These are phyloP conservation scores for Chymomyza costata DNA, from an alignment of 1,140 invertebrate species.

Conservation along the genomic window DNA sequence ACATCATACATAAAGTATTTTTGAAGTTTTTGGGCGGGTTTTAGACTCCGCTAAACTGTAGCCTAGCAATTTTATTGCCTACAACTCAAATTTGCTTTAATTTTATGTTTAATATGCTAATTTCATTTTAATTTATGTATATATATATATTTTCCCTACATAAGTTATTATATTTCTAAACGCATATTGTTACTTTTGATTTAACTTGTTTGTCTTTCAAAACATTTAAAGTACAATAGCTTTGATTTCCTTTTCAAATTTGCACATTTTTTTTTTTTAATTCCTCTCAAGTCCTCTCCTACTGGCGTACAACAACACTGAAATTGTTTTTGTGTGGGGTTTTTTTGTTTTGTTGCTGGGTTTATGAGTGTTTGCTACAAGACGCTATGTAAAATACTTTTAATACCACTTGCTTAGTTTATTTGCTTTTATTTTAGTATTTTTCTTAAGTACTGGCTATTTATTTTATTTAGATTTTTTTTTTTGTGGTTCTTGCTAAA, in stretches of 20 bases:
- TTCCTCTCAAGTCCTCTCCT: conserved; percentile 33
- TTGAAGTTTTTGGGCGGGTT: conserved; percentile 20
- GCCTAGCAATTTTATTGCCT: too few species aligned
- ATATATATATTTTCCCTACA: conserved; percentile 57
- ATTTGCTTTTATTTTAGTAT: conserved; percentile 27
- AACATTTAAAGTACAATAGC: conserved; percentile 37
- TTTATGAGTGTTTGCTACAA: conserved; percentile 28
- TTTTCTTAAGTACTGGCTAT: conserved; percentile 8
- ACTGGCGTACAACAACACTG: conserved; percentile 40
- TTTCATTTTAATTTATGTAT: conserved; percentile 37
- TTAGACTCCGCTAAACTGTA: too few species aligned
- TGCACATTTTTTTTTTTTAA: conserved; percentile 47
- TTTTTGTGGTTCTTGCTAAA: conserved; percentile 35
- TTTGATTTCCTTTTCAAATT: conserved; percentile 51
- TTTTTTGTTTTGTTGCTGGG: conserved; percentile 13
- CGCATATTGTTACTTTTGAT: conserved; percentile 37
- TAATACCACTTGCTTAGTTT: conserved; percentile 40
- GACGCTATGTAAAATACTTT: conserved; percentile 62
- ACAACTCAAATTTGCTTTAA: conserved; percentile 15
- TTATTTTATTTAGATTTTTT: conserved; percentile 41
- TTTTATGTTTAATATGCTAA: conserved; percentile 32
- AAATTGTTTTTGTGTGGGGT: conserved; percentile 41
- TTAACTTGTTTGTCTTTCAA: conserved; percentile 14
- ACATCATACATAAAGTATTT: too few species aligned
- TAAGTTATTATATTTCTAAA: conserved; percentile 38